Base-by-base conservation (phyloP, 2,888 invertebrate species). In the Synanthedon myopaeformis region DNA sequence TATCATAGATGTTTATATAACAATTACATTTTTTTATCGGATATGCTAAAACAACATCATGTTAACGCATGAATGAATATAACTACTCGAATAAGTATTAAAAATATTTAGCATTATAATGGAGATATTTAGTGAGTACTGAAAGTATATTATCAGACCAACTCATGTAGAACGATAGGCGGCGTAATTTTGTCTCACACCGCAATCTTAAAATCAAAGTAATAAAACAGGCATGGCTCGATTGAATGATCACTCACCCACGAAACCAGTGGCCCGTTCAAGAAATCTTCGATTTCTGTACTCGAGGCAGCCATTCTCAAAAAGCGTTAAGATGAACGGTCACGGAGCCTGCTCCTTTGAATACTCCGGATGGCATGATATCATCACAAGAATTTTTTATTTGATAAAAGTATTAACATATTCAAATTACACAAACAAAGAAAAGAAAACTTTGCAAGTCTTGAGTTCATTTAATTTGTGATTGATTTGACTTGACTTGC, bases 221-320 rank as follows among this genome's bases (percentile, higher is more conserved):
- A 63, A 71, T 70, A 78, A 75, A 74, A 74, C 62, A 69, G 72
- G 70, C 70, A 76, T 69, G 68, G 73, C 78, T 35, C 35, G 35
- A 35, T 8, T 35, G 35, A 35, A 35, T 83, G 79, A 79, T 78
- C 81, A 89, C 91, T 91, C 89, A 95, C 95, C 95, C 95, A 96
- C 79, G 93, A 92, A 69, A 95, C 93, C 64, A 96, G 89, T 70
- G 95, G 94, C 71, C 94, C 94, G 75, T 91, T 90, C 77, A 95
- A 90, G 82, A 95, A 93, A 74, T 95, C 94, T 75, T 95, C 94
- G 67, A 95, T 92, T 86, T 94, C 94, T 67, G 90, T 88, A 69
- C 91, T 89, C 74, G 92, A 89, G 66, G 91, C 90, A 66, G 89
- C 88, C 89, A 89, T 90, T 74, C 76, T 89, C 72, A 70, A 66